Conservation (phyloP, 2,888 invertebrate genomes). For the Gari tellinella region DNA sequence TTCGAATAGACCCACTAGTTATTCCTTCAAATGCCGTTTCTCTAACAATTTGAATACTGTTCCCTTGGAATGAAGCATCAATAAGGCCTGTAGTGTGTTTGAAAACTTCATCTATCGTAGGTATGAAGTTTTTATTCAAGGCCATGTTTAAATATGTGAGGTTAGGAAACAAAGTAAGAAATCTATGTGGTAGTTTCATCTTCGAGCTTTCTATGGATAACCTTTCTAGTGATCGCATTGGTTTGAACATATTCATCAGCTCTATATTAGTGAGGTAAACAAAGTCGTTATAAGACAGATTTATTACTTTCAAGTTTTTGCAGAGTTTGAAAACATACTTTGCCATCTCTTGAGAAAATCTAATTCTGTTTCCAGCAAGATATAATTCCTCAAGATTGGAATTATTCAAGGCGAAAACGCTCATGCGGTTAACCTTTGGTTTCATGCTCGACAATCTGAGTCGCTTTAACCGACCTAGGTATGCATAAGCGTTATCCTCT, state of each 20-base stretch:
- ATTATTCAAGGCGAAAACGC: slow-evolving; percentile 18
- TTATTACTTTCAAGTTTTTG: slow-evolving; percentile 7
- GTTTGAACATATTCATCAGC: slow-evolving; percentile 1
- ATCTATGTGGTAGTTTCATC: background rate
- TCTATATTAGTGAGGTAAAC: background rate
- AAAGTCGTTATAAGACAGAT: slow-evolving; percentile 20
- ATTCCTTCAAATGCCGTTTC: background rate
- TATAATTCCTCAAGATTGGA: slow-evolving; percentile 8
- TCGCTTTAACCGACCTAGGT: slow-evolving; percentile 2
- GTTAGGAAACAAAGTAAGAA: background rate
- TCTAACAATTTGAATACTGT: slow-evolving; percentile 4
- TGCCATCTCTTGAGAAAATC: background rate
- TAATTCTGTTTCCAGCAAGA: slow-evolving; percentile 14
- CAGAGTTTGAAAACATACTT: slow-evolving; percentile 9
- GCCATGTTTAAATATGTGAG: background rate
- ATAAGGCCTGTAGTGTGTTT: background rate
- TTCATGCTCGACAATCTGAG: slow-evolving; percentile 11
- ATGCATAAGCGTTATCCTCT: slow-evolving; percentile 19
- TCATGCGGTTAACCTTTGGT: background rate
- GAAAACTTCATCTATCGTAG: background rate
- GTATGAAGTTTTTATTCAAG: background rate
- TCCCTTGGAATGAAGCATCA: background rate
- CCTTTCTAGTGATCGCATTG: background rate
- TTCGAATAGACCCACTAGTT: background rate
- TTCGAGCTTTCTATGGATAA: background rate